Percentiles rank a stretch among this genome's conserved stretches.
Conservation (phyloP, 2,888 invertebrate species). For the Pelosia muscerda region DNA sequence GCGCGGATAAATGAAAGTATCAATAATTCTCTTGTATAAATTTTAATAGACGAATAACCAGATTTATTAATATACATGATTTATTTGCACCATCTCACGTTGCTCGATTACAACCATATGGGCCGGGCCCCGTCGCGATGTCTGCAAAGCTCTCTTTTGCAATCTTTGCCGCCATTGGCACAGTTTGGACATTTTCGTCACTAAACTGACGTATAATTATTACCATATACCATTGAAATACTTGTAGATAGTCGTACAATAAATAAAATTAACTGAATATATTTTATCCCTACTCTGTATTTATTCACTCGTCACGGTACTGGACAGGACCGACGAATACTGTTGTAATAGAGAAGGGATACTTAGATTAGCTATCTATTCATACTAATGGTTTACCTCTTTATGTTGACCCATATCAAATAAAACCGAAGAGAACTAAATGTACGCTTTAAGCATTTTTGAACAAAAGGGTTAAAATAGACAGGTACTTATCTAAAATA, state of each 20-base stretch:
- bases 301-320: neutral
- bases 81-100: slow-evolving; percentile 13
- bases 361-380: slow-evolving; percentile 1
- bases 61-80: neutral
- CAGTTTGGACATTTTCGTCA: slow-evolving; percentile 21
- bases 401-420: neutral
- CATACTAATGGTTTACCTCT: neutral
- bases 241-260: neutral
- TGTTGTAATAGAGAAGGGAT: slow-evolving; percentile 1
- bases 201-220: slow-evolving; percentile 14
- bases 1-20: neutral
- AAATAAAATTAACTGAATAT: neutral
- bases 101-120: neutral
- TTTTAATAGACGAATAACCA: neutral
- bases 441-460: too few relatives aligned
- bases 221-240: neutral
- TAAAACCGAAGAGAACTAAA: neutral
- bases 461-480: neutral
- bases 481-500: neutral
- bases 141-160: slow-evolving; percentile 9
- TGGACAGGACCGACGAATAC: neutral
- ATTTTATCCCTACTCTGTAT: neutral
- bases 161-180: slow-evolving; percentile 16
- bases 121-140: neutral
- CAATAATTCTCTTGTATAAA: neutral